Evolutionary conservation across 1,140 invertebrate genomes (phyloP), one percentile per base, ranked within the genome.

Genomic region (Melipona quadrifasciata): DNA sequence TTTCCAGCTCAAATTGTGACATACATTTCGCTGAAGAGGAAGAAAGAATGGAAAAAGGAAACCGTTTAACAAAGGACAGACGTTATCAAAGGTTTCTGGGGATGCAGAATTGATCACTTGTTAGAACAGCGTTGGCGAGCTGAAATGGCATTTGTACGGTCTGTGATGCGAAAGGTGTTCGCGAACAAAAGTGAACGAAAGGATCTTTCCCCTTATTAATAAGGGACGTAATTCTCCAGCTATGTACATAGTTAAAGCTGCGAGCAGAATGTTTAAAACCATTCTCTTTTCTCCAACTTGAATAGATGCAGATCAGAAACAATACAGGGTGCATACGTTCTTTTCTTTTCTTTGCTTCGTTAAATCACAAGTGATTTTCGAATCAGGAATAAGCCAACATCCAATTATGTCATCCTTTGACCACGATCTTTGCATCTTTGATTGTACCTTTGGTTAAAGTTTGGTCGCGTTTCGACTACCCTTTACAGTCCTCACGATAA

Each of bases 131-230:
- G 71, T 73, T 83, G 79, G 70, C 67, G 64, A 87, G 85, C 80
- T 85, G 85, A 79, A 86, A 57, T 64, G 76, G 75, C 81, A 68
- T 53, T 73, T 55, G 53, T 53, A 77, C 70, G 67, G 76, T 75
- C 77, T 70, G 81, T 58, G 76, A 75, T 64, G 80, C 73, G 85
- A 84, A 71, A 58, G 64, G 73, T 87, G 86, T 82, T 87, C 68
- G 65, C 75, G 86, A 82, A 87, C 80, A 86, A 87, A 79, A 75
- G 34, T 51, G 57, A 74, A 71, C 71, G 34, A 70, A 51, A 65
- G 47, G 64, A 84, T 84, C 75, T 80, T 65, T 47, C 57, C 67
- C 64, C 47, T 84, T 88, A 88, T 88, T 88, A 88, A 88, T 24
- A 47, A 47, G 6, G 6, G 39, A 0, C 24, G 2, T 88, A 84